Conservation (phyloP, 2,888 invertebrate species). For the Hedya salicella region DNA sequence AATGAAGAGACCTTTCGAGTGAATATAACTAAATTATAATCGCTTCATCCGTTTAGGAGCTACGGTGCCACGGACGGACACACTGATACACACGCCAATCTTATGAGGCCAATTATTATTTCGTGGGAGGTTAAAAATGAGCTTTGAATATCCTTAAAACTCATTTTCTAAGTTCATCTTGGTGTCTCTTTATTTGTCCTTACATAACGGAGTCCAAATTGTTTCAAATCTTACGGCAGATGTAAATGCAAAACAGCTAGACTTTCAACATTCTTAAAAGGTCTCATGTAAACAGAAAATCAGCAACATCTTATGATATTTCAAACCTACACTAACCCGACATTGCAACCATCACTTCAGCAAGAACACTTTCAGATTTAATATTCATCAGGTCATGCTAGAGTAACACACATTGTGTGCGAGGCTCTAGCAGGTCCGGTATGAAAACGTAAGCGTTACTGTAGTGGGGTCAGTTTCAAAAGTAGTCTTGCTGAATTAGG, state of each 20-base stretch:
- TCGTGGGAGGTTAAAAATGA: too few species aligned
- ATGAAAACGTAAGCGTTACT: background rate
- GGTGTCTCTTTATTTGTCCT: too few species aligned
- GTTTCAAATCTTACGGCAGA: constrained; percentile 9
- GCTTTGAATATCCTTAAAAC: too few species aligned
- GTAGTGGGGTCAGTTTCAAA: background rate
- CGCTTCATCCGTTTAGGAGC: too few species aligned
- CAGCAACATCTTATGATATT: constrained; percentile 39
- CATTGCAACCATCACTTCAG: constrained; percentile 30
- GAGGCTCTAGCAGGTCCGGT: background rate
- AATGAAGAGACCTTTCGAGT: too few species aligned
- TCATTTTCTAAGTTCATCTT: too few species aligned
- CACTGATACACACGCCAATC: too few species aligned
- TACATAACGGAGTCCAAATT: background rate
- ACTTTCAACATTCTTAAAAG: constrained; percentile 29
- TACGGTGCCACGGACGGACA: too few species aligned
- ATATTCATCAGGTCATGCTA: background rate
- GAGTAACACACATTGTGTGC: constrained; percentile 11
- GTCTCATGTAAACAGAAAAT: constrained; percentile 34
- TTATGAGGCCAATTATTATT: too few species aligned
- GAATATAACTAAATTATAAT: too few species aligned
- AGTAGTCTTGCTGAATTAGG: constrained; percentile 10
- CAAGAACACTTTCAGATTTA: background rate
- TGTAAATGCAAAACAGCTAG: constrained; percentile 28
- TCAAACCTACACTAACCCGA: constrained; percentile 36